Evolutionary conservation across 2,888 invertebrate species (phyloP).

Genomic region (Desoria tigrina): DNA sequence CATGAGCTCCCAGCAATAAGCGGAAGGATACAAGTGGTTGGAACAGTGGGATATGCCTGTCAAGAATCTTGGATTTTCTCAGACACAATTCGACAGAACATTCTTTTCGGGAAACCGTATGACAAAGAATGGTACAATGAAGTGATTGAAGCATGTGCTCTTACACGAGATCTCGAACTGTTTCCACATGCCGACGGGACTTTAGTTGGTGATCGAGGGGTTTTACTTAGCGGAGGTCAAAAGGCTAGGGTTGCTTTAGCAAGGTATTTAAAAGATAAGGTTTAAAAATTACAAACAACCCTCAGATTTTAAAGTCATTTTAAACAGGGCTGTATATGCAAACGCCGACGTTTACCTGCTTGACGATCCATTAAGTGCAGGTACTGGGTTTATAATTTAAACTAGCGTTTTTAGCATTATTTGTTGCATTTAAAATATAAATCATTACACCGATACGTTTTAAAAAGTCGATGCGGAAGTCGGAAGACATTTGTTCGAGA

Average conservation of each 20-base stretch:
- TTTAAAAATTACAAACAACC: background rate
- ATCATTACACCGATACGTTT: no score
- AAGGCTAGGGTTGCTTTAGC: constrained; percentile 78
- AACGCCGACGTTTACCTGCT: constrained; percentile 60
- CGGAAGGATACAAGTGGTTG: constrained; percentile 57
- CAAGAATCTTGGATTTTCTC: constrained; percentile 51
- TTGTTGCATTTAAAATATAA: no score
- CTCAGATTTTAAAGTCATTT: no score
- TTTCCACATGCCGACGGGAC: constrained; percentile 81
- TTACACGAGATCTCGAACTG: constrained; percentile 72
- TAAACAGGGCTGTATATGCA: constrained; percentile 66
- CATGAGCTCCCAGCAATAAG: constrained; percentile 58
- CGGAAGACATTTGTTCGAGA: constrained; percentile 59
- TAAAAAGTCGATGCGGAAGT: constrained; percentile 60
- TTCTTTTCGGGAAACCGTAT: constrained; percentile 47
- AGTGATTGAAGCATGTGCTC: constrained; percentile 69
- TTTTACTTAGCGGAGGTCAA: no score
- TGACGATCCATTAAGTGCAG: constrained; percentile 61
- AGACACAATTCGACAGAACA: constrained; percentile 50
- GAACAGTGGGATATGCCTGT: constrained; percentile 57
- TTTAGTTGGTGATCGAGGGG: constrained; percentile 82
- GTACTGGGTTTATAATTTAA: no score
- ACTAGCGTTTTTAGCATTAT: no score
- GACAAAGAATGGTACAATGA: constrained; percentile 66
- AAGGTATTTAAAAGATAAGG: constrained; percentile 55